These are phyloP conservation scores for Onychostoma macrolepis DNA, from an alignment of 2,113 vertebrate species.

Conservation along the genomic window DNA sequence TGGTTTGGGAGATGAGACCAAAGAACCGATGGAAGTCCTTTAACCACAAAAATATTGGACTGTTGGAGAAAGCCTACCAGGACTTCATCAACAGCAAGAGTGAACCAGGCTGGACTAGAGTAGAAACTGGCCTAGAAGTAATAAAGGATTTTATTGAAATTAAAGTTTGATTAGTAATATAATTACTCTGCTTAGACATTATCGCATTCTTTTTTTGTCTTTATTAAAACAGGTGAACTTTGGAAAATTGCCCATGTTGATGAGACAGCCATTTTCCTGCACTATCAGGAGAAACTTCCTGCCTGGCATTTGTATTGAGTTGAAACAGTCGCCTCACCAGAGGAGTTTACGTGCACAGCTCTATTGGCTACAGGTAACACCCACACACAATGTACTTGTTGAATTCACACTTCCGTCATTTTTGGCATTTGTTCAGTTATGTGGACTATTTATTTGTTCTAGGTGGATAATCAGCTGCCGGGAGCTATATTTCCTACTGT, in stretches of 20 bases:
- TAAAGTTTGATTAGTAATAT: background rate
- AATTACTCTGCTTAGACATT: constrained; percentile 10
- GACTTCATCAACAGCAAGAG: constrained; percentile 67
- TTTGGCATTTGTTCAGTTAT: background rate
- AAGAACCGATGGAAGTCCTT: constrained; percentile 94
- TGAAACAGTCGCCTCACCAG: constrained; percentile 92
- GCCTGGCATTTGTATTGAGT: constrained; percentile 91
- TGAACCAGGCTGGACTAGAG: constrained; percentile 77
- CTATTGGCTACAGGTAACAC: constrained; percentile 91
- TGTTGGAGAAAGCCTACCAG: constrained; percentile 88
- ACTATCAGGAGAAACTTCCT: constrained; percentile 89
- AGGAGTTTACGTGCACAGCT: constrained; percentile 90
- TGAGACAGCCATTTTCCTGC: constrained; percentile 83
- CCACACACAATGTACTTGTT: background rate
- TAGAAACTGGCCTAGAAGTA: constrained; percentile 89
- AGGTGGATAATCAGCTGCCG: constrained; percentile 95
- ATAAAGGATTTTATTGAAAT: background rate
- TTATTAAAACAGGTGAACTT: constrained; percentile 85
- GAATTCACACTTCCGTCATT: background rate
- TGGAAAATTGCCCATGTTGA: constrained; percentile 81
- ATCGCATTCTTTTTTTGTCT: background rate
- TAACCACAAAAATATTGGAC: constrained; percentile 88
- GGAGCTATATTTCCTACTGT: constrained; percentile 93
- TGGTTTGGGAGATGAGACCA: constrained; percentile 92
- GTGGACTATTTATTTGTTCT: background rate